Base-by-base conservation (phyloP, 2,888 invertebrate genomes). In the Eupithecia insigniata region DNA sequence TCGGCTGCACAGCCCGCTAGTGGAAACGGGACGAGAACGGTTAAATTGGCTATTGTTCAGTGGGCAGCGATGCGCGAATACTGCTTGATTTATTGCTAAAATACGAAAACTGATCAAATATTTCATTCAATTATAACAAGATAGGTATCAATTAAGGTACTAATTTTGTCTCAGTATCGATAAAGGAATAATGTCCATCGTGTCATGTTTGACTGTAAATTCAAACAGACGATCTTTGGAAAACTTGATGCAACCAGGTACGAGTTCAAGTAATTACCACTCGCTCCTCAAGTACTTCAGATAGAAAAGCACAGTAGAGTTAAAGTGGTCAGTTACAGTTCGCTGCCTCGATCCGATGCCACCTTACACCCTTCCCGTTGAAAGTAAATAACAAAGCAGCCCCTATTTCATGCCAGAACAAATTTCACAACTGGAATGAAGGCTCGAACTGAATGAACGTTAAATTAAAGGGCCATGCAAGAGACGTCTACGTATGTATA, bases 391-490 rank as follows among this genome's bases (percentile, higher is more conserved):
- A 72, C 74, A 74, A 70, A 67, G 71, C 71, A 68, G 64, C 66
- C 61, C 73, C 73, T 68, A 79, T 76, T 82, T 85, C 80, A 83
- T 79, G 84, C 82, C 73, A 81, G 80, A 85, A 85, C 83, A 81
- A 82, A 82, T 81, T 82, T 73, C 80, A 78, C 77, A 81, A 55
- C 3, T 55, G 55, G 26, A 55, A 55, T 55, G 55, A 85, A 80
- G 79, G 79, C 74, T 72, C 71, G 74, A 71, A 67, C 67, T 60
- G 76, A 80, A 86, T 83, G 78, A 83, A 87, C 86, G 84, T 85
- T 85, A 85, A 85, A 87, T 87, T 81, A 85, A 80, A 85, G 83
- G 82, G 46, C 80, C 75, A 76, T 73, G 78, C 73, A 78, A 73
- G 76, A 75, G 74, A 78, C 67, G 7, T 22, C 22, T 12, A 26